Conservation (phyloP, 2,888 invertebrate species). For the Odontocolon sp. region DNA sequence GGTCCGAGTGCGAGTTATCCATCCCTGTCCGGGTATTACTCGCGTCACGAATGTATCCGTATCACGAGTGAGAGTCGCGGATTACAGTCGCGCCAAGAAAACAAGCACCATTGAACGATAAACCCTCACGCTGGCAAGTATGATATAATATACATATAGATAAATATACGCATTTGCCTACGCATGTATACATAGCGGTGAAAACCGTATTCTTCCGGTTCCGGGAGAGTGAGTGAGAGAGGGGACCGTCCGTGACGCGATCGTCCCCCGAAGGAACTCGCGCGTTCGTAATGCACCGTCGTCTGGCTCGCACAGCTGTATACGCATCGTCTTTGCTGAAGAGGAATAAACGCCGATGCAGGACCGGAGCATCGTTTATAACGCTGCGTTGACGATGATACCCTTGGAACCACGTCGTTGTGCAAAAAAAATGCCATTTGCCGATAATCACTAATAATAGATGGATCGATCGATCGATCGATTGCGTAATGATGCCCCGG, state of each 20-base stretch:
- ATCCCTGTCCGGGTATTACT: constrained; percentile 32
- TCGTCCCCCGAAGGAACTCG: not conserved
- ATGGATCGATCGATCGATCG: constrained; percentile 21
- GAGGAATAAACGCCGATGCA: constrained; percentile 3
- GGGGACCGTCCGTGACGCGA: not conserved
- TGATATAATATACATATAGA: not conserved
- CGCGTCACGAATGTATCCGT: constrained; percentile 24
- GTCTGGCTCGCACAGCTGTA: not conserved
- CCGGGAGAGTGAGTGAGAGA: not conserved
- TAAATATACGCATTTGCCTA: too few species aligned
- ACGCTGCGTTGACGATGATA: constrained; percentile 6
- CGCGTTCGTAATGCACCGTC: not conserved
- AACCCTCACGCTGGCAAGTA: constrained; percentile 54
- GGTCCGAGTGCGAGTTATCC: constrained; percentile 42
- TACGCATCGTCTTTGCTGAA: not conserved
- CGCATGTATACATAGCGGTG: too few species aligned
- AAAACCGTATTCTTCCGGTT: not conserved
- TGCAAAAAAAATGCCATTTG: constrained; percentile 49
- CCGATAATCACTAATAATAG: not conserved
- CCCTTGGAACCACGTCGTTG: constrained; percentile 29
- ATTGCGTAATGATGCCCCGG: constrained; percentile 40
- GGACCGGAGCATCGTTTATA: constrained; percentile 41
- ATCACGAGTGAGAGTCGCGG: constrained; percentile 37
- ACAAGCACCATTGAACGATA: not conserved
- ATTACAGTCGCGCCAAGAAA: constrained; percentile 5